Evolutionary conservation across 92 coral and sea anemone genomes (phyloP).

Genomic region (Actinostola sp.): DNA sequence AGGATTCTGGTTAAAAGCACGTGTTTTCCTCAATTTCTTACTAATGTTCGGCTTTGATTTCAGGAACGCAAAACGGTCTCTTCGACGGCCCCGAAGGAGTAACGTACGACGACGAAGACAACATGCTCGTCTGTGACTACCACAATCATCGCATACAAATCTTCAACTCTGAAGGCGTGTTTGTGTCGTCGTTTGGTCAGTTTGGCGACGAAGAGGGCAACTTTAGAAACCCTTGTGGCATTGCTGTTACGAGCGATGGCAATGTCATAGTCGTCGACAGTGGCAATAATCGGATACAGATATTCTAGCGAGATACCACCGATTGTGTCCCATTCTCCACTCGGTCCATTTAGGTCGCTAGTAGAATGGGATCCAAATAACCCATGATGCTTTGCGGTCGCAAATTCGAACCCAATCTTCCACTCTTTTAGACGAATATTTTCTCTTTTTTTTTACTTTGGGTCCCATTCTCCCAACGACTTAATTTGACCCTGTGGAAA

Average conservation of each 20-base stretch:
- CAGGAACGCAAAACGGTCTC: conserved; percentile 88
- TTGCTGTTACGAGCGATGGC: conserved; percentile 89
- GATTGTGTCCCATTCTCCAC: too few species aligned
- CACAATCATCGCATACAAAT: conserved; percentile 96
- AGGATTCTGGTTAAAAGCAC: background rate
- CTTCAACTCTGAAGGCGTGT: conserved; percentile 72
- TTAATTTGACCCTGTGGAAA: too few species aligned
- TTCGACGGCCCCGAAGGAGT: conserved; percentile 98
- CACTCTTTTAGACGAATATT: too few species aligned
- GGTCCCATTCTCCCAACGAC: too few species aligned
- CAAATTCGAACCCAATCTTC: too few species aligned
- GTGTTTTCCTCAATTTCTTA: background rate
- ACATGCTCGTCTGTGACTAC: conserved; percentile 90
- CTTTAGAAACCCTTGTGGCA: conserved; percentile 94
- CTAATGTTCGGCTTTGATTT: background rate
- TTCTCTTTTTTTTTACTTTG: too few species aligned
- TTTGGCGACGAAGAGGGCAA: conserved; percentile 90
- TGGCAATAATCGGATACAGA: conserved; percentile 89
- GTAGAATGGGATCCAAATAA: too few species aligned
- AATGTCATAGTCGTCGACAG: conserved; percentile 88
- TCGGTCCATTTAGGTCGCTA: too few species aligned
- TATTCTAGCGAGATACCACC: too few species aligned
- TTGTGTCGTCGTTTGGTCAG: conserved; percentile 79
- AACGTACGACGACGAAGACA: conserved; percentile 91
- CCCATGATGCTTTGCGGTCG: too few species aligned